Evolutionary conservation across 2,888 invertebrate genomes (phyloP).

Genomic region (Bruchidius siliquastri): DNA sequence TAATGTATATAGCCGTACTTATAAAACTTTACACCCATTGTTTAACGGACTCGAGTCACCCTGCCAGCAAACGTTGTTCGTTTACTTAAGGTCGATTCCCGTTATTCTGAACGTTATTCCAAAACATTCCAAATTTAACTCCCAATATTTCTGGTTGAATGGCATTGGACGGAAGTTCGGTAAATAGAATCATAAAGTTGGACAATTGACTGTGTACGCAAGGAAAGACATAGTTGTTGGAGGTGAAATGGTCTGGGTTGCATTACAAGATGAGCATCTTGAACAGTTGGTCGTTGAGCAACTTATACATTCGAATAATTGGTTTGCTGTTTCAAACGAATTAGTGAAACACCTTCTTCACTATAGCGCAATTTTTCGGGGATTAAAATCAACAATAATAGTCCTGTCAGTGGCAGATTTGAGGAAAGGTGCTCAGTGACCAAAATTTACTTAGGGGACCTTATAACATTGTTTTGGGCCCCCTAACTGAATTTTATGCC

Average conservation of each 20-base stretch:
- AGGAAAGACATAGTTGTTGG: background rate
- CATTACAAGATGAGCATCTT: too few relatives aligned
- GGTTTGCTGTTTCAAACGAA: too few relatives aligned
- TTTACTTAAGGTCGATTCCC: background rate
- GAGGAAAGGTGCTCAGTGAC: too few relatives aligned
- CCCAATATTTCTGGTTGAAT: background rate
- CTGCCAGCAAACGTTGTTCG: constrained; percentile 21
- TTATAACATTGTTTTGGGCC: too few relatives aligned
- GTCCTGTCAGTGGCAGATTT: too few relatives aligned
- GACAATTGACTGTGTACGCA: background rate
- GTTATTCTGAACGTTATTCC: background rate
- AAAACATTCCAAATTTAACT: background rate
- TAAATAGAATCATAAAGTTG: background rate
- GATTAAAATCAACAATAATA: too few relatives aligned
- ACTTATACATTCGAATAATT: too few relatives aligned
- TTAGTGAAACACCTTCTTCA: too few relatives aligned
- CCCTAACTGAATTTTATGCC: too few relatives aligned
- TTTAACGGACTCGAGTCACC: constrained; percentile 25
- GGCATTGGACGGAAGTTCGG: background rate
- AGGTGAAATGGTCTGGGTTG: background rate
- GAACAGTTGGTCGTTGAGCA: too few relatives aligned
- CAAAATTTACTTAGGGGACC: too few relatives aligned
- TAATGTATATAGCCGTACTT: constrained; percentile 36
- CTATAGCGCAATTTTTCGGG: too few relatives aligned
- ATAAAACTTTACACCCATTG: constrained; percentile 34